These are phyloP conservation scores for Sinella curviseta DNA, from an alignment of 1,140 invertebrate genomes.

Conservation along the genomic window DNA sequence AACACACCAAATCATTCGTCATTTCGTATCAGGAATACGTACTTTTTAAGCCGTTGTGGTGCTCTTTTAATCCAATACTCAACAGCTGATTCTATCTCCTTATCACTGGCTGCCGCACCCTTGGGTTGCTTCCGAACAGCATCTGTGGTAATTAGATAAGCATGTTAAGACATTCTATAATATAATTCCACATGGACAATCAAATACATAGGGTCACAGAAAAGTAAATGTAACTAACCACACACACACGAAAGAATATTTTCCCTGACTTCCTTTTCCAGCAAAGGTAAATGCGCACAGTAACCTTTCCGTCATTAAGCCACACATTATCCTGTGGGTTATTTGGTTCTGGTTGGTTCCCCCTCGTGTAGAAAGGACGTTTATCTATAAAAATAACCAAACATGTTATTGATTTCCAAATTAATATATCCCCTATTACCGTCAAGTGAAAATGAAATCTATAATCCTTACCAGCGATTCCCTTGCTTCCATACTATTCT, in stretches of 20 bases:
- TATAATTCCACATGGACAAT: too few relatives aligned
- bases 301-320: background rate
- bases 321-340: background rate
- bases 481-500: too few relatives aligned
- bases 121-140: background rate
- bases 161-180: too few relatives aligned
- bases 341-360: background rate
- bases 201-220: too few relatives aligned
- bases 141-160: background rate
- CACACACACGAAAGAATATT: background rate
- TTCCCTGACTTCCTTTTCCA: background rate
- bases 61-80: constrained; percentile 14
- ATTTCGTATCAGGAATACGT: too few relatives aligned
- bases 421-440: too few relatives aligned
- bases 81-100: background rate
- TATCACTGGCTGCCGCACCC: background rate
- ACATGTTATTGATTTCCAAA: background rate
- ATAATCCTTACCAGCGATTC: too few relatives aligned
- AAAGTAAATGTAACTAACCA: background rate
- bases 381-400: background rate
- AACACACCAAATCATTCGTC: too few relatives aligned
- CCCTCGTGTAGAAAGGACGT: background rate
- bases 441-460: too few relatives aligned
- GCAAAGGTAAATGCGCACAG: background rate
- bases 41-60: background rate